phyloP scores from a whole-genome alignment of 2,113 vertebrate species.

The Perognathus longimembris region DNA sequence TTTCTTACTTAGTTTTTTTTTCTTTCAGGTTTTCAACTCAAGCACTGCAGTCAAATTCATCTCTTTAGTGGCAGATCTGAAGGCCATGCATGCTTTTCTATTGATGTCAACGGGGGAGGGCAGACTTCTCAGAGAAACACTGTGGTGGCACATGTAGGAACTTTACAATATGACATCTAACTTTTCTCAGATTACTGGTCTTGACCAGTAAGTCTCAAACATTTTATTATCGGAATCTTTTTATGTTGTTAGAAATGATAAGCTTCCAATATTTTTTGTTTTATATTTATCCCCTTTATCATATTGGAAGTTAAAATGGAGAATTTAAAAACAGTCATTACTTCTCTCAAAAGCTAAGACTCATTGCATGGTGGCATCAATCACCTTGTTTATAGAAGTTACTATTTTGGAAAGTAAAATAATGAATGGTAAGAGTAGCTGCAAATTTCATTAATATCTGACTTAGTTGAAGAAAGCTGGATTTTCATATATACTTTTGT shows the following conservation, averaged over 20 bases:
- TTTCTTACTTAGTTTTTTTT: not conserved
- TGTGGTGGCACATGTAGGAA: not conserved
- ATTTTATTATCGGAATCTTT: conserved; percentile 19
- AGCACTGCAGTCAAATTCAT: not conserved
- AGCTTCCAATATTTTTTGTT: not conserved
- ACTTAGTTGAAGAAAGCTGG: not conserved
- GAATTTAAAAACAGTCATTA: conserved; percentile 23
- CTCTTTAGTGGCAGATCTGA: not conserved
- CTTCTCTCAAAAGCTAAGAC: conserved; percentile 29
- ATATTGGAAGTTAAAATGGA: not conserved
- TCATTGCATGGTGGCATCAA: not conserved
- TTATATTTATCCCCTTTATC: not conserved
- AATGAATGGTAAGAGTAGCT: not conserved
- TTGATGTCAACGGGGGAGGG: not conserved
- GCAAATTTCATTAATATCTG: conserved; percentile 38
- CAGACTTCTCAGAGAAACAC: not conserved
- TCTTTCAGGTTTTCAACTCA: conserved; percentile 19
- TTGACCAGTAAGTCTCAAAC: not conserved
- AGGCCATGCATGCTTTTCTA: not conserved
- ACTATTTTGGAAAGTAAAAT: conserved; percentile 55
- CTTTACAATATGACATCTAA: too few relatives aligned
- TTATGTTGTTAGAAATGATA: conserved; percentile 36
- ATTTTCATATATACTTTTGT: conserved; percentile 9
- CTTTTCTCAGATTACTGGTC: not conserved
- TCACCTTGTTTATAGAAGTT: conserved; percentile 27